Conservation (phyloP, 23 tunicate genomes). For the Halocynthia aurantium region DNA sequence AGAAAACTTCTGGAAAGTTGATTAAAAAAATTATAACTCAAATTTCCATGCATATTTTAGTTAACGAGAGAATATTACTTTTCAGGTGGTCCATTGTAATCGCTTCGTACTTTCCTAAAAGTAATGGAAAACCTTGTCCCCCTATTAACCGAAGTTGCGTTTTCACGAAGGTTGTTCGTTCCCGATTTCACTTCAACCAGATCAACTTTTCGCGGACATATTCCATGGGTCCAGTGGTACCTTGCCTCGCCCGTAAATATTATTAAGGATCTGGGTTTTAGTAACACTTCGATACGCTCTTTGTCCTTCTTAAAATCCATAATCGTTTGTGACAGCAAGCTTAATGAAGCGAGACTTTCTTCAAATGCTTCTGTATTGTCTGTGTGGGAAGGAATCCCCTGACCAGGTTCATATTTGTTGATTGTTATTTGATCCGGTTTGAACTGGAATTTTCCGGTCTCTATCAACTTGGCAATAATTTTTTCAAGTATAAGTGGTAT, state of each 20-base stretch:
- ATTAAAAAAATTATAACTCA: not conserved
- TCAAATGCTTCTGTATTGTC: constrained; percentile 89
- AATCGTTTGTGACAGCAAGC: constrained; percentile 49
- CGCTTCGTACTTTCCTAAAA: constrained; percentile 53
- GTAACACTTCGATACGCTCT: constrained; percentile 22
- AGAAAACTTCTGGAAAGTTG: not conserved
- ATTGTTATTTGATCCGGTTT: constrained; percentile 86
- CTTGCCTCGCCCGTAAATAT: constrained; percentile 76
- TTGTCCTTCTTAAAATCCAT: constrained; percentile 57
- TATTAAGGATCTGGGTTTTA: constrained; percentile 59
- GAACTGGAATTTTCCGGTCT: constrained; percentile 3
- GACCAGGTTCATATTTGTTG: constrained; percentile 89
- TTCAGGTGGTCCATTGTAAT: constrained; percentile 5
- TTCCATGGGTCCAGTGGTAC: constrained; percentile 89
- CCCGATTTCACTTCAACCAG: constrained; percentile 14
- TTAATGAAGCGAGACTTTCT: constrained; percentile 37
- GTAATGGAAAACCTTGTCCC: constrained; percentile 67
- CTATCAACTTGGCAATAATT: constrained; percentile 15
- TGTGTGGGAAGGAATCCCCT: constrained; percentile 93
- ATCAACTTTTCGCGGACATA: constrained; percentile 67
- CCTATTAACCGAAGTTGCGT: constrained; percentile 23
- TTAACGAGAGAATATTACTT: not conserved
- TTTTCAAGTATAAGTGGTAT: constrained; percentile 16
- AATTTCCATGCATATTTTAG: too few species aligned
- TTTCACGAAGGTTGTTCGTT: not conserved